A percentile compares a stretch with the other conserved stretches of the same genome.
These are phyloP conservation scores for Ericerus pela DNA, from an alignment of 1,140 invertebrate species.

Conservation along the genomic window DNA sequence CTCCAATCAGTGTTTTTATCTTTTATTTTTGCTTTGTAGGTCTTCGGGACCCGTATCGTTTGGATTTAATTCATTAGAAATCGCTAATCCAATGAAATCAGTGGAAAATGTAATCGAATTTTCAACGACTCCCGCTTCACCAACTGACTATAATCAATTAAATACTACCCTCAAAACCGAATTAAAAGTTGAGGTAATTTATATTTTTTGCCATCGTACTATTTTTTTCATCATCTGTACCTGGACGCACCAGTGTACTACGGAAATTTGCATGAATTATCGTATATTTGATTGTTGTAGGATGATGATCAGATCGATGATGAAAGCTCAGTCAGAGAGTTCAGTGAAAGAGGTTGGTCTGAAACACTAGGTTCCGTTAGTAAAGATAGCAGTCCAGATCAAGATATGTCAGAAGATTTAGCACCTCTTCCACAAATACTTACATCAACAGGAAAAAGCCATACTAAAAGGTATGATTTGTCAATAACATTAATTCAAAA, in stretches of 20 bases:
- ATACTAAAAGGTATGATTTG: conserved; percentile 54
- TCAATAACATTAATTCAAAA: no score
- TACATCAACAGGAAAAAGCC: conserved; percentile 46
- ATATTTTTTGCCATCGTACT: no score
- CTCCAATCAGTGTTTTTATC: no score
- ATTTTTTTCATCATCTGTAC: no score
- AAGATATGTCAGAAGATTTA: conserved; percentile 31
- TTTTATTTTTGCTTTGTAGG: no score
- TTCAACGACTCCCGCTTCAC: conserved; percentile 22
- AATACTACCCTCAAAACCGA: conserved; percentile 39
- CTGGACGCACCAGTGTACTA: no score
- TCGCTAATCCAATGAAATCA: conserved; percentile 29
- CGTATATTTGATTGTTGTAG: no score
- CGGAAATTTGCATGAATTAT: no score
- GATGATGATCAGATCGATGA: no score
- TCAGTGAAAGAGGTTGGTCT: conserved; percentile 26
- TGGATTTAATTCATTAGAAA: conserved; percentile 71
- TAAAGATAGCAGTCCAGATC: conserved; percentile 25
- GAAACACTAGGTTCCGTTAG: conserved; percentile 24
- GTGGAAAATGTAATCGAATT: conserved; percentile 32
- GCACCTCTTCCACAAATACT: conserved; percentile 36
- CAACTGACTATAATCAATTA: conserved; percentile 32
- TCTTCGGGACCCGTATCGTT: conserved; percentile 71
- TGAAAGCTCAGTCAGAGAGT: neutral
- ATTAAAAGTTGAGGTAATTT: conserved; percentile 30